A percentile compares a stretch with the other conserved stretches of the same genome.
Conservation (phyloP, 2,888 invertebrate species). For the Eristalis arbustorum region DNA sequence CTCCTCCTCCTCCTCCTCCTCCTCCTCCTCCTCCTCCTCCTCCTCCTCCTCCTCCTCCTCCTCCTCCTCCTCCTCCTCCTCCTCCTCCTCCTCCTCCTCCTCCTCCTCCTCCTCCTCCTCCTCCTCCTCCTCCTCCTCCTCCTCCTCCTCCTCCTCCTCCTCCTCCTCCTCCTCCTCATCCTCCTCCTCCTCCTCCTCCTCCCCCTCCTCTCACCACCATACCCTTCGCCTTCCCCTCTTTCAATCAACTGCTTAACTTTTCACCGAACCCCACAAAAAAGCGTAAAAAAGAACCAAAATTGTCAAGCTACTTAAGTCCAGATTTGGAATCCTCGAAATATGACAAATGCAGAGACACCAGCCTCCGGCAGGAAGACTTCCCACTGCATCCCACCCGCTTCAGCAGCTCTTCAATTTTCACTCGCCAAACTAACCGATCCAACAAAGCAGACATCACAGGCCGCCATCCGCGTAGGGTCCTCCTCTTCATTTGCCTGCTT, state of each 20-base stretch:
- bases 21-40: too few relatives aligned
- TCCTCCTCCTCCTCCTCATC: too few relatives aligned
- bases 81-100: too few relatives aligned
- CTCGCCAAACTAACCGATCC: not conserved
- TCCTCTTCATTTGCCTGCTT: conserved; percentile 49
- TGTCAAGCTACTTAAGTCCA: conserved; percentile 32
- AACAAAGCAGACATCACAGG: conserved; percentile 34
- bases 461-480: conserved; percentile 5
- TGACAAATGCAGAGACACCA: conserved; percentile 1
- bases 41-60: too few relatives aligned
- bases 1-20: too few relatives aligned
- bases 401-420: not conserved
- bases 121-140: too few relatives aligned
- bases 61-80: not conserved
- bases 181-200: not conserved
- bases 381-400: not conserved
- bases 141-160: not conserved
- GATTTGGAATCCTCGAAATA: conserved; percentile 16
- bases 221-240: too few relatives aligned
- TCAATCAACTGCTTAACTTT: not conserved
- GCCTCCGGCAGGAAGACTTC: not conserved
- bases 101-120: not conserved
- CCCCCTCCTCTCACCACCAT: not conserved
- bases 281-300: not conserved
- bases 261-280: conserved; percentile 10